Conservation (phyloP, 1,140 invertebrate genomes). For the Drosophila persimilis region DNA sequence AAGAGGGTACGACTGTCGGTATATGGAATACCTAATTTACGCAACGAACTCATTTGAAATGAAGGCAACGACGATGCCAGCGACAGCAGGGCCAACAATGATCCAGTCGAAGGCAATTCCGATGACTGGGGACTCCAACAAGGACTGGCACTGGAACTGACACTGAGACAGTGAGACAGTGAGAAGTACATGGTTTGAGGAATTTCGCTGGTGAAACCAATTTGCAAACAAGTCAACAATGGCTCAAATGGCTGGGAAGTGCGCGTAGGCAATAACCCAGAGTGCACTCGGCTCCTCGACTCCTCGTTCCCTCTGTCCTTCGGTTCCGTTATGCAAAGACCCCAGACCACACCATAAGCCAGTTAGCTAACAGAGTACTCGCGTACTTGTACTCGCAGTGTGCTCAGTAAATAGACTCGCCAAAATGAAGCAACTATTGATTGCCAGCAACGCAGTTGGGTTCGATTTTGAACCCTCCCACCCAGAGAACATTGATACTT, state of each 20-base stretch:
- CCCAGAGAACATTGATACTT: slow-evolving; percentile 24
- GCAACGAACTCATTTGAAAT: slow-evolving; percentile 72
- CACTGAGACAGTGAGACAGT: neutral
- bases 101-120: slow-evolving; percentile 18
- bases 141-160: neutral
- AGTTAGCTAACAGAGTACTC: slow-evolving; percentile 30
- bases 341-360: slow-evolving; percentile 15
- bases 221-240: slow-evolving; percentile 80
- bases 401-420: slow-evolving; percentile 21
- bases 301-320: neutral
- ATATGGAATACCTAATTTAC: slow-evolving; percentile 66
- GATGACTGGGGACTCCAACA: neutral
- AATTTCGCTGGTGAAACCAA: slow-evolving; percentile 65
- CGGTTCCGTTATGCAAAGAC: slow-evolving; percentile 24
- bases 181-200: slow-evolving; percentile 41
- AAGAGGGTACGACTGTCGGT: neutral
- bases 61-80: slow-evolving; percentile 45
- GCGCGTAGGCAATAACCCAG: slow-evolving; percentile 66
- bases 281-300: slow-evolving; percentile 44
- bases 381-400: neutral
- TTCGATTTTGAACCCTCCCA: slow-evolving; percentile 4
- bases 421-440: slow-evolving; percentile 59
- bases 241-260: slow-evolving; percentile 48
- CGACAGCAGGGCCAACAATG: slow-evolving; percentile 25
- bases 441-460: slow-evolving; percentile 26